Conservation (phyloP, 2,113 vertebrate genomes). For the Phrynosoma blainvillii region DNA sequence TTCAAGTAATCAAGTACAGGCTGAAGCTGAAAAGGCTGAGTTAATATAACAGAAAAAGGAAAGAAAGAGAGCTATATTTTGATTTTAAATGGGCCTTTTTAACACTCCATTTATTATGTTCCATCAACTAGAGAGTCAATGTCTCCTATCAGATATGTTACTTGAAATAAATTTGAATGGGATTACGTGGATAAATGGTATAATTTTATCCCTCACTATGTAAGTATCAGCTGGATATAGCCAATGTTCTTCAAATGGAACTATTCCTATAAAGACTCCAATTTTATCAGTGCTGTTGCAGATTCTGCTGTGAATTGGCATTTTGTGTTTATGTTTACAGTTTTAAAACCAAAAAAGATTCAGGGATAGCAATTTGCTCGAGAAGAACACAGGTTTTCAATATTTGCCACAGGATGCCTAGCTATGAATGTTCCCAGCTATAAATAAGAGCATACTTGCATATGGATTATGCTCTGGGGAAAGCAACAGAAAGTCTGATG, state of each 20-base stretch:
- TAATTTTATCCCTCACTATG: not conserved
- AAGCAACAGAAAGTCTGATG: not conserved
- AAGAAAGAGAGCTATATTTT: not conserved
- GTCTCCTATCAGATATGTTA: not conserved
- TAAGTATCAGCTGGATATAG: conserved; percentile 6
- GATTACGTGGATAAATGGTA: not conserved
- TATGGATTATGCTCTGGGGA: not conserved
- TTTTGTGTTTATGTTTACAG: conserved; percentile 7
- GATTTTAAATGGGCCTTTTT: conserved; percentile 15
- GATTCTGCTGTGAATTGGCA: not conserved
- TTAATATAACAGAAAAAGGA: not conserved
- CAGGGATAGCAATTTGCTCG: not conserved
- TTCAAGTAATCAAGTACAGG: conserved; percentile 12
- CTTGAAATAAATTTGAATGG: conserved; percentile 2
- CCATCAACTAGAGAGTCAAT: conserved; percentile 11
- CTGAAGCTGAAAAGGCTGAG: not conserved
- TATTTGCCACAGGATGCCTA: not conserved
- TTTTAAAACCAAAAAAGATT: not conserved
- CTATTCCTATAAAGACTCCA: conserved; percentile 11
- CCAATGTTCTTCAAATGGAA: not conserved
- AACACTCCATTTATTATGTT: conserved; percentile 12
- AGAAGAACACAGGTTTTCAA: not conserved
- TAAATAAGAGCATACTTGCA: not conserved
- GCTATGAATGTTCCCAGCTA: not conserved
- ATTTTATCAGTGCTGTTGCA: conserved; percentile 9